Conservation (phyloP, 2,113 vertebrate genomes). For the Hemiprocne comata region DNA sequence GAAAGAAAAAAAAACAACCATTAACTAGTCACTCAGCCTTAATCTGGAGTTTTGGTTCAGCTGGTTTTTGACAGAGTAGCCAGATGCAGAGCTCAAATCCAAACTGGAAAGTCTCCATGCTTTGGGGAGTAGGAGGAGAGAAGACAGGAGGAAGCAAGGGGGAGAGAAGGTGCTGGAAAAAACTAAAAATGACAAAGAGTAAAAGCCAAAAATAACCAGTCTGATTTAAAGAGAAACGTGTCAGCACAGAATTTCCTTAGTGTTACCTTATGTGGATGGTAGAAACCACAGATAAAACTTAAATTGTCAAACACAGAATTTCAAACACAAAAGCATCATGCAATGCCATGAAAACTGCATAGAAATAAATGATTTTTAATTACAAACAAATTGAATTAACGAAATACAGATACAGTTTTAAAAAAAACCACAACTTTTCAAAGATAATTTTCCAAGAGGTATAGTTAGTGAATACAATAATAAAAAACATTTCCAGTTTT, state of each 20-base stretch:
- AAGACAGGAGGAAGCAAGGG: conserved; percentile 8
- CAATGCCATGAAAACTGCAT: background rate
- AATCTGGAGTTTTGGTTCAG: conserved; percentile 34
- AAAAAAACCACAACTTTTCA: background rate
- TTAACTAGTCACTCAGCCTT: conserved; percentile 7
- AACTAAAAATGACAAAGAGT: conserved; percentile 3
- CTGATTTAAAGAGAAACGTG: conserved; percentile 29
- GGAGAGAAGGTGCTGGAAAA: background rate
- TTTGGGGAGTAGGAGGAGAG: background rate
- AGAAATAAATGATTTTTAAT: background rate
- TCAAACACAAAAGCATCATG: background rate
- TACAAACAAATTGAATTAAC: background rate
- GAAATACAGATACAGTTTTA: background rate
- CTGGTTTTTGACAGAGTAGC: background rate
- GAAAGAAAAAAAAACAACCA: conserved; percentile 9
- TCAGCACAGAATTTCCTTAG: background rate
- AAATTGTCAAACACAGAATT: background rate
- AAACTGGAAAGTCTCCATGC: conserved; percentile 31
- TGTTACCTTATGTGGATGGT: background rate
- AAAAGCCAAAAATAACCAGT: conserved; percentile 33
- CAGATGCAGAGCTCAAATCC: conserved; percentile 17
- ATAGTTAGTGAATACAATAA: background rate
- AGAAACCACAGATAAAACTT: background rate
- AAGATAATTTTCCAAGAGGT: background rate
- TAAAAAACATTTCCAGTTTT: background rate